Evolutionary conservation across 1,140 invertebrate species (phyloP), one percentile per base, ranked within the genome.

Genomic region (Himalopsyche phryganea): DNA sequence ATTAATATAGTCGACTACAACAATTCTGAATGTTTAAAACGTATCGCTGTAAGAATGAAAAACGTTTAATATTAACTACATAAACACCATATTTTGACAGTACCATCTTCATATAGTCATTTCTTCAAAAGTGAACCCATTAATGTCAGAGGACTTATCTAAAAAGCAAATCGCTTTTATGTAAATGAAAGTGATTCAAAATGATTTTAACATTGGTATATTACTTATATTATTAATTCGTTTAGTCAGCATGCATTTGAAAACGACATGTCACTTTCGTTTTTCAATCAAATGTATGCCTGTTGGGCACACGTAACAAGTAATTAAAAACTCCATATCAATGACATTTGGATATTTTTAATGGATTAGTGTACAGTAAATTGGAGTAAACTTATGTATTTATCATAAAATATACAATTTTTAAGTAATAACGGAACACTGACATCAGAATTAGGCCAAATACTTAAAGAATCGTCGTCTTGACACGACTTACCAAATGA

Each of bases 191-290:
- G n/a, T n/a, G n/a, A n/a, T n/a, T n/a, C n/a, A n/a, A n/a, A n/a
- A n/a, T n/a, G n/a, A n/a, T n/a, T n/a, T n/a, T n/a, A n/a, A n/a
- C n/a, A n/a, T n/a, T n/a, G n/a, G n/a, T n/a, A n/a, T n/a, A n/a
- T n/a, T n/a, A n/a, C n/a, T n/a, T n/a, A n/a, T n/a, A n/a, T n/a
- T n/a, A n/a, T n/a, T n/a, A n/a, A n/a, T n/a, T n/a, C n/a, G n/a
- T 15, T n/a, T n/a, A 13, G n/a, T 74, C 74, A 75, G 74, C 71
- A 75, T 74, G 28, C 65, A 71, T 55, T 45, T 54, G 60, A 61
- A 67, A 69, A 66, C 66, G 68, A 65, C 66, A 54, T 51, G 42
- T 50, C 17, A 53, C 50, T 46, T 67, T 67, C 54, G 28, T 32
- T 41, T 60, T 38, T 40, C 11, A 3, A 40, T n/a, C 11, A 15